phyloP scores from a whole-genome alignment of 2,888 invertebrate genomes.

The Halictus ligatus region DNA sequence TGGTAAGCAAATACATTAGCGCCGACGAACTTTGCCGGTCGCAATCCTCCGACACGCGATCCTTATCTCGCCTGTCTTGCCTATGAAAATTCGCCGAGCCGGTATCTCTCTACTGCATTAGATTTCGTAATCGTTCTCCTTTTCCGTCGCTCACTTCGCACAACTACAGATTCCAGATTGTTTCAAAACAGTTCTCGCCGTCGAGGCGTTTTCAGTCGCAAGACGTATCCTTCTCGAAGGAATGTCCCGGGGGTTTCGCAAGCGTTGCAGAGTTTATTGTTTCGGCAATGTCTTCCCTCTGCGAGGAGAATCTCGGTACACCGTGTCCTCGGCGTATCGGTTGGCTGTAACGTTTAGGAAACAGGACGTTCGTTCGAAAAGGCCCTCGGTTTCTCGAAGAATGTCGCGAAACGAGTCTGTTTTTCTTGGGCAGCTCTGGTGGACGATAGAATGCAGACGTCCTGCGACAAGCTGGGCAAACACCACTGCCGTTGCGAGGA shows the following conservation, averaged over 20 bases:
- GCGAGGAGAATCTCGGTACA: background rate
- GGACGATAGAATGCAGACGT: conserved; percentile 90
- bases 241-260: background rate
- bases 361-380: background rate
- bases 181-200: conserved; percentile 6
- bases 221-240: background rate
- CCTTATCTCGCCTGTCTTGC: background rate
- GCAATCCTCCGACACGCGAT: background rate
- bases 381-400: background rate
- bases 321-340: background rate
- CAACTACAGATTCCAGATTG: background rate
- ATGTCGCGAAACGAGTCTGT: background rate
- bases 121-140: background rate
- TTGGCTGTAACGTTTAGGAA: background rate
- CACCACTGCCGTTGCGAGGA: conserved; percentile 91
- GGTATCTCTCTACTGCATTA: background rate
- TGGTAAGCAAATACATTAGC: conserved; percentile 67
- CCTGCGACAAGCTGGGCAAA: conserved; percentile 90
- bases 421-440: conserved; percentile 82
- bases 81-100: background rate
- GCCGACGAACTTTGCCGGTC: conserved; percentile 9
- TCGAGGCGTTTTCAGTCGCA: background rate
- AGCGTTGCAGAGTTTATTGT: conserved; percentile 1
- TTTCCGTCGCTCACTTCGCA: background rate
- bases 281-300: background rate